These are phyloP conservation scores for Aleiodes leptofemur DNA, from an alignment of 2,888 invertebrate species.

Conservation along the genomic window DNA sequence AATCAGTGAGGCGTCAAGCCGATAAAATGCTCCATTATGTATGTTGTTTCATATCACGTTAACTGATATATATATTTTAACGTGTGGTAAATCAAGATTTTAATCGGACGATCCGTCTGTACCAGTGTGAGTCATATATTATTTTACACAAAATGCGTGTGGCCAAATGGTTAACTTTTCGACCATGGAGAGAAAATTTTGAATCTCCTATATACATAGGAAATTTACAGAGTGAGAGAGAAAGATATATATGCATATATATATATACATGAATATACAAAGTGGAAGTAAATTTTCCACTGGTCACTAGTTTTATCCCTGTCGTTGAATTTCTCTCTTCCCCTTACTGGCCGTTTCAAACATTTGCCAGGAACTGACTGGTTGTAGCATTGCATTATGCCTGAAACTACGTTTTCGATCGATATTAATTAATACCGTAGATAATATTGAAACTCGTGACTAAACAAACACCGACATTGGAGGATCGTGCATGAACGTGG, in stretches of 20 bases:
- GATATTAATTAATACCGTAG: conserved; percentile 66
- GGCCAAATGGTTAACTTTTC: conserved; percentile 19
- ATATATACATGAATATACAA: too few species aligned
- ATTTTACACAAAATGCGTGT: conserved; percentile 31
- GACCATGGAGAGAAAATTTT: background rate
- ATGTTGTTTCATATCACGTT: conserved; percentile 29
- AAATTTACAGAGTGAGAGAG: too few species aligned
- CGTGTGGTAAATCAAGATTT: conserved; percentile 33
- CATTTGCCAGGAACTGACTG: conserved; percentile 25
- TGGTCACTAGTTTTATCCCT: too few species aligned
- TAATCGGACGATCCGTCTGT: conserved; percentile 30
- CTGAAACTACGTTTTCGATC: conserved; percentile 44
- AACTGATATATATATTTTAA: conserved; percentile 25
- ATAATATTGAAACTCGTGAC: conserved; percentile 71
- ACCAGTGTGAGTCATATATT: conserved; percentile 25
- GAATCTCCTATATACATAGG: background rate
- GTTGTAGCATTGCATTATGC: conserved; percentile 24
- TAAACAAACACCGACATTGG: conserved; percentile 66
- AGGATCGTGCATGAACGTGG: conserved; percentile 16
- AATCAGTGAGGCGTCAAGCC: conserved; percentile 32
- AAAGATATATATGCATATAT: too few species aligned
- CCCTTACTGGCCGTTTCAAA: background rate
- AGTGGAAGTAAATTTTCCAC: too few species aligned
- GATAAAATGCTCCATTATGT: conserved; percentile 33
- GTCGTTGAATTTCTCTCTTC: too few species aligned